Base-by-base conservation (phyloP, 2,797 vertebrate genomes). In the Sternotherus odoratus region DNA sequence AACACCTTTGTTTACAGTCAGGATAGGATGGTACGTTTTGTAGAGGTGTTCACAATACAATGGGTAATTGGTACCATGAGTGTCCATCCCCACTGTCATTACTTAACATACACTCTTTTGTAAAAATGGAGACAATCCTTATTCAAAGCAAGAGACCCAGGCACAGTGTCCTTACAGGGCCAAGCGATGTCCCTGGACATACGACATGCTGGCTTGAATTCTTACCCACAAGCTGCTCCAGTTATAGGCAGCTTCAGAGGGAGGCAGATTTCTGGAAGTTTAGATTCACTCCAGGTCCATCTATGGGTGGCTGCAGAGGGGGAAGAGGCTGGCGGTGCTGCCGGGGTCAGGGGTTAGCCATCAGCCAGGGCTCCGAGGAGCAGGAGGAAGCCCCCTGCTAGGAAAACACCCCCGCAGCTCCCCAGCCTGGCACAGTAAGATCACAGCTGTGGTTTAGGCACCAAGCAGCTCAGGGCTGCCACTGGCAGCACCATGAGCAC, bases 41-140 rank as follows among this genome's bases (percentile, higher is more conserved):
- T 48, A 24, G 24, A 15, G 13, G 21, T 39, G 43, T 16, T 75
- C 28, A 28, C 83, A 88, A 78, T 66, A 39, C 0, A 85, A 21
- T 2, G 28, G 79, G 36, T 83, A 57, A 85, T 91, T 79, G 69
- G 2, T 51, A 85, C 49, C 28, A 88, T 79, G 4, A 8, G 87
- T 89, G 89, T 83, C 33, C 0, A 82, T 88, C 88, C n/a, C 63
- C 39, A 50, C 12, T 88, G 56, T 10, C 89, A 79, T 30, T 80
- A 50, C 77, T 66, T 16, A 81, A n/a, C 36, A 82, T 8, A 12
- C 2, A 66, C 46, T 36, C 36, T 69, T 69, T 69, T 69, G 36
- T 77, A 72, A 80, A 54, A 77, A 19, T 2, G 79, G 75, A 60
- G 2, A 15, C 39, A 57, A 56, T 66, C 49, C 4, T 0, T 83